These are phyloP conservation scores for Spodoptera exigua DNA, from an alignment of 2,888 invertebrate species.

Conservation along the genomic window DNA sequence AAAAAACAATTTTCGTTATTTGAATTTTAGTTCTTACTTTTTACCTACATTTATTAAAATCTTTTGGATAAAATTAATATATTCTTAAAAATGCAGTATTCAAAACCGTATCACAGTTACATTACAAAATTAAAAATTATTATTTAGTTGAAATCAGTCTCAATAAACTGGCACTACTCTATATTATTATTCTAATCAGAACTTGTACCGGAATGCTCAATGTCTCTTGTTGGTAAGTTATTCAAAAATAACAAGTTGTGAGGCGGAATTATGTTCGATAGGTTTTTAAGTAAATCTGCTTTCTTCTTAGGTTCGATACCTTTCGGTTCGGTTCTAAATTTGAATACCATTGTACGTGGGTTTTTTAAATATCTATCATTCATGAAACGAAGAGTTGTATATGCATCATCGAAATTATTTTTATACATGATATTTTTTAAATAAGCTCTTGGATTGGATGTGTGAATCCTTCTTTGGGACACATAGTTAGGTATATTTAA, in stretches of 20 bases:
- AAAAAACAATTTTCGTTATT: neutral
- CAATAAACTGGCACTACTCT: neutral
- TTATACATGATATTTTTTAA: conserved; percentile 50
- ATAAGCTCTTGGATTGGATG: conserved; percentile 50
- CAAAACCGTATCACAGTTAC: neutral
- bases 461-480: conserved; percentile 52
- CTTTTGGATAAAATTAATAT: neutral
- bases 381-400: conserved; percentile 35
- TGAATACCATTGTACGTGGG: conserved; percentile 27
- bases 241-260: conserved; percentile 51
- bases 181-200: conserved; percentile 6
- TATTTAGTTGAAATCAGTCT: conserved; percentile 6
- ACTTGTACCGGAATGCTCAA: conserved; percentile 7
- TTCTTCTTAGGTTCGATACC: conserved; percentile 26
- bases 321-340: conserved; percentile 39
- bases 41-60: neutral
- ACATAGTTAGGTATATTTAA: too few relatives aligned
- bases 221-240: conserved; percentile 34
- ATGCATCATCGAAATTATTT: conserved; percentile 43
- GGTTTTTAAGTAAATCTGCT: conserved; percentile 1
- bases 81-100: neutral
- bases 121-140: neutral
- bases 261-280: conserved; percentile 31
- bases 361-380: conserved; percentile 50
- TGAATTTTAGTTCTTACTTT: conserved; percentile 1